phyloP scores from a whole-genome alignment of 2,888 invertebrate species.

The Venusia cambrica region DNA sequence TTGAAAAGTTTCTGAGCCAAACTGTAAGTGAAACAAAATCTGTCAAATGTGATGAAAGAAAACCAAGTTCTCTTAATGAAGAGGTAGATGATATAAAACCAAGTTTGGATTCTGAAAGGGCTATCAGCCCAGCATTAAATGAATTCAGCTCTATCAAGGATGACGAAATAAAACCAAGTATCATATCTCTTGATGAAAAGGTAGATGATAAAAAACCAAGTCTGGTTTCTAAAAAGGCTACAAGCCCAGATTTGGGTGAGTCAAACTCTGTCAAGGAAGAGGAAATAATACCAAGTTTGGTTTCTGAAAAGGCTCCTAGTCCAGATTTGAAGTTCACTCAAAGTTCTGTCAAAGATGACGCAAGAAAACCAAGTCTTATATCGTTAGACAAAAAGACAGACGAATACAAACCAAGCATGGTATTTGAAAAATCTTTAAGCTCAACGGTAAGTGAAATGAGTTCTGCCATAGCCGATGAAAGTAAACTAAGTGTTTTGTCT shows the following conservation, averaged over 20 bases:
- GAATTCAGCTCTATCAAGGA: conserved; percentile 4
- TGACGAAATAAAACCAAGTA: conserved; percentile 9
- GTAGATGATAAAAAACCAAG: neutral
- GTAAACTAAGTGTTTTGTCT: neutral
- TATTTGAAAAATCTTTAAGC: neutral
- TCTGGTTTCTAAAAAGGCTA: conserved; percentile 6
- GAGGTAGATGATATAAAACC: conserved; percentile 17
- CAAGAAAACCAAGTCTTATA: conserved; percentile 11
- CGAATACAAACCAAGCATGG: conserved; percentile 3
- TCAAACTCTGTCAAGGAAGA: neutral
- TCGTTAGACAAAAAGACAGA: conserved; percentile 3
- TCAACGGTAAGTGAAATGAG: conserved; percentile 19
- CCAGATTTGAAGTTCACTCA: too few species aligned
- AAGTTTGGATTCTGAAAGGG: conserved; percentile 14
- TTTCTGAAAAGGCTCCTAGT: conserved; percentile 4
- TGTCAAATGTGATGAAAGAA: neutral
- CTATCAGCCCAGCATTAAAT: conserved; percentile 10
- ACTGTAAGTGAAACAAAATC: conserved; percentile 9
- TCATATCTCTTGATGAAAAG: conserved; percentile 1
- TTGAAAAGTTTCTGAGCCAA: conserved; percentile 19
- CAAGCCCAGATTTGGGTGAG: conserved; percentile 2
- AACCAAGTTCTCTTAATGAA: conserved; percentile 1
- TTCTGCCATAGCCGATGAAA: conserved; percentile 5
- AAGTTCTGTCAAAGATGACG: conserved; percentile 6
- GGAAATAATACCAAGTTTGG: conserved; percentile 13